Conservation (phyloP, 1,140 invertebrate genomes). For the Rhagoletis zephyria region DNA sequence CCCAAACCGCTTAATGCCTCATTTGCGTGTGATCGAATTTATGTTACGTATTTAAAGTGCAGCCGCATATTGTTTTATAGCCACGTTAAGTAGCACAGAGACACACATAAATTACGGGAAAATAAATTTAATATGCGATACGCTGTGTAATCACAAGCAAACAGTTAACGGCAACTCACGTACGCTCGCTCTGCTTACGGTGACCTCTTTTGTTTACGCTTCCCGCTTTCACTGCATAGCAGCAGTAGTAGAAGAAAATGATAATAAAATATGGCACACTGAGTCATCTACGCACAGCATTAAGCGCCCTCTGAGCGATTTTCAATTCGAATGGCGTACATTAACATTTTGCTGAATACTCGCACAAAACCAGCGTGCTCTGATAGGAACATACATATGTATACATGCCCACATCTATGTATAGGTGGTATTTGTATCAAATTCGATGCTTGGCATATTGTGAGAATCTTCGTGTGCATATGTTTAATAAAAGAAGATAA, state of each 20-base stretch:
- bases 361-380: neutral
- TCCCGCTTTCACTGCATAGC: neutral
- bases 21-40: constrained; percentile 30
- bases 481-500: neutral
- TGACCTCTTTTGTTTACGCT: neutral
- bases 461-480: neutral
- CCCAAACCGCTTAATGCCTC: neutral
- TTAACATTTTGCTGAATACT: neutral
- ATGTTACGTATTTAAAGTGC: constrained; percentile 20
- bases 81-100: constrained; percentile 39
- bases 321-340: constrained; percentile 34
- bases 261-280: constrained; percentile 31
- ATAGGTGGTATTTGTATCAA: neutral
- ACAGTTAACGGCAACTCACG: constrained; percentile 6
- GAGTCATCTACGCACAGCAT: constrained; percentile 4
- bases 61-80: constrained; percentile 48
- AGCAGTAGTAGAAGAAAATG: neutral
- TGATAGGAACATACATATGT: neutral
- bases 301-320: constrained; percentile 30
- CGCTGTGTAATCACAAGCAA: neutral
- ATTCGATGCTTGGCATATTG: constrained; percentile 6
- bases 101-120: constrained; percentile 41
- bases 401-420: neutral
- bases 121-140: constrained; percentile 44
- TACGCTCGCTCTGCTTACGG: neutral